A percentile compares a stretch with the other conserved stretches of the same genome.
phyloP scores from a whole-genome alignment of 1,140 invertebrate genomes.

The Bombus pyrosoma region DNA sequence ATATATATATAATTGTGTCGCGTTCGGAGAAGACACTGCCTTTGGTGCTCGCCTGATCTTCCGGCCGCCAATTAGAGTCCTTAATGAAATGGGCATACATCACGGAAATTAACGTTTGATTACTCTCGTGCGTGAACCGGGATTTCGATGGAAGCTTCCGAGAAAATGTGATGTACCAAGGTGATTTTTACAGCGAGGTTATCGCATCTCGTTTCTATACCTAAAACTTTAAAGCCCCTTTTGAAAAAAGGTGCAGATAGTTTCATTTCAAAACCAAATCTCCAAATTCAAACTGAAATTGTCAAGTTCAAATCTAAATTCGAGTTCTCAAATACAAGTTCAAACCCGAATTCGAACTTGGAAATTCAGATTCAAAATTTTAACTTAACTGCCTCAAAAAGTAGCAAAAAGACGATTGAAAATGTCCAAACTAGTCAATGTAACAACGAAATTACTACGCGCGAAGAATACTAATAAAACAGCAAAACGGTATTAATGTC shows the following conservation, averaged over 20 bases:
- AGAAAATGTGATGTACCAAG: neutral
- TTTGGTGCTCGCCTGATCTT: neutral
- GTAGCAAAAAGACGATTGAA: neutral
- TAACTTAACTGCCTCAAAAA: neutral
- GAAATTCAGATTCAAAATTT: neutral
- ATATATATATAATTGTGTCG: neutral
- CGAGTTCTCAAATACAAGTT: neutral
- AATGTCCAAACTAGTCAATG: too few relatives aligned
- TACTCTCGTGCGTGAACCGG: neutral
- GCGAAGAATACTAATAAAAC: neutral
- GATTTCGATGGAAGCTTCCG: neutral
- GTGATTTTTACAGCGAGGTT: too few relatives aligned
- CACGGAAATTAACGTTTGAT: constrained; percentile 35
- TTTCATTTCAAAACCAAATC: neutral
- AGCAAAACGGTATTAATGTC: neutral
- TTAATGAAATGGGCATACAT: constrained; percentile 30
- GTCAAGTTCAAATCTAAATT: neutral
- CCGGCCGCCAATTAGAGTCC: constrained; percentile 7
- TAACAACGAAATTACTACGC: too few relatives aligned
- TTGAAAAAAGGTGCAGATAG: fast-evolving
- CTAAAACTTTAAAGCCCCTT: neutral
- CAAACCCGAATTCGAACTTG: neutral
- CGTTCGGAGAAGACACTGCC: neutral
- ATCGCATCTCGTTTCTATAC: neutral
- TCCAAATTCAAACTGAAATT: neutral